Evolutionary conservation across 2,113 vertebrate species (phyloP).

Genomic region (Ailuropoda melanoleuca): DNA sequence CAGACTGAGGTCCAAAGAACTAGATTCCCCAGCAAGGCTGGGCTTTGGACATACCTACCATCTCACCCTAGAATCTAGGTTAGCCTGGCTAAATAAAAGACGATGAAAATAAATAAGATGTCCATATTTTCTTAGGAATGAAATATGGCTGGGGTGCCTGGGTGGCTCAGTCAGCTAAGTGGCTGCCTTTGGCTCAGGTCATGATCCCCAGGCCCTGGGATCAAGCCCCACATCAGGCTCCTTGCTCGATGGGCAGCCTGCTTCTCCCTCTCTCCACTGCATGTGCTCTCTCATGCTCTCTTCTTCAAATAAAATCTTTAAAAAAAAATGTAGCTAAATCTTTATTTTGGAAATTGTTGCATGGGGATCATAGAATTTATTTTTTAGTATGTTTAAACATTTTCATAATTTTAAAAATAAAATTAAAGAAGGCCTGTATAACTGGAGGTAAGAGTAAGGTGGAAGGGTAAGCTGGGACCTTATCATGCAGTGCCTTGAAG

Average conservation of each 20-base stretch:
- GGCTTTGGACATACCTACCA: neutral
- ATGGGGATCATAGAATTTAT: neutral
- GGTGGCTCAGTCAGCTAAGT: no score
- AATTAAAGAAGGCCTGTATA: neutral
- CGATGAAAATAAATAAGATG: neutral
- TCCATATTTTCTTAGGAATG: neutral
- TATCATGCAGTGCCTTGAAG: neutral
- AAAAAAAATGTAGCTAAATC: neutral
- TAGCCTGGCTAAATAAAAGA: neutral
- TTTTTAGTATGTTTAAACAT: neutral
- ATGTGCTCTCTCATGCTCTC: no score
- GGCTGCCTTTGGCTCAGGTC: no score
- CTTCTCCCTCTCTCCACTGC: no score
- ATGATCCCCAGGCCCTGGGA: no score
- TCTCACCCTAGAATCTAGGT: neutral
- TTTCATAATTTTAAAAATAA: neutral
- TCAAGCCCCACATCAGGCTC: no score
- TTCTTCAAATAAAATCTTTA: no score
- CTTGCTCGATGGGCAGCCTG: no score
- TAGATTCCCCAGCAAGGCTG: neutral
- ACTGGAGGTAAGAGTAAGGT: neutral
- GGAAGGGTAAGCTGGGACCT: neutral
- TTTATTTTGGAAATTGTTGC: neutral
- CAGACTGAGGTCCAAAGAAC: neutral
- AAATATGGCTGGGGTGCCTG: neutral